phyloP scores from a whole-genome alignment of 2,888 invertebrate species.

The Epinotia ramella region DNA sequence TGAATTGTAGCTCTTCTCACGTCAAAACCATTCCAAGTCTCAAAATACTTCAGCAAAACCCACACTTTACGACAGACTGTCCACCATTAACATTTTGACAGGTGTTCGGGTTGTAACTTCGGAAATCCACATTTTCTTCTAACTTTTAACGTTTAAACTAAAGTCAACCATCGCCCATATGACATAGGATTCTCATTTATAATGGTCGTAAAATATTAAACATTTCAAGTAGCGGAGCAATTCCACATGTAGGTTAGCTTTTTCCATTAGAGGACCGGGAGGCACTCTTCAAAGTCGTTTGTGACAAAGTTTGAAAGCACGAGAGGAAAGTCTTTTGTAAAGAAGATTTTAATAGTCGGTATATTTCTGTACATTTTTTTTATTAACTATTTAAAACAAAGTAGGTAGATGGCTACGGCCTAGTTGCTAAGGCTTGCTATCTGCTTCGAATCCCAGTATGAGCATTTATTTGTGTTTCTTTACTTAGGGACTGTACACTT shows the following conservation, averaged over 20 bases:
- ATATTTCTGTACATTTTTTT: too few relatives aligned
- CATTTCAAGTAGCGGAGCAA: neutral
- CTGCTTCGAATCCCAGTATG: too few relatives aligned
- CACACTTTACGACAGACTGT: neutral
- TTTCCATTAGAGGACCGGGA: neutral
- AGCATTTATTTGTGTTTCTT: too few relatives aligned
- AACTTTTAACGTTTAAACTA: neutral
- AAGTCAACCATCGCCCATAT: neutral
- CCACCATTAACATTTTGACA: neutral
- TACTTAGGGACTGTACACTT: too few relatives aligned
- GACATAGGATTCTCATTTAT: neutral
- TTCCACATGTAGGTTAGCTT: conserved; percentile 10
- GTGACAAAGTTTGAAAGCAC: neutral
- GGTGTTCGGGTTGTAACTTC: neutral
- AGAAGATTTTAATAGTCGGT: neutral
- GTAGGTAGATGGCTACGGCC: too few relatives aligned
- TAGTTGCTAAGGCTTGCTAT: too few relatives aligned
- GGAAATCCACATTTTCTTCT: neutral
- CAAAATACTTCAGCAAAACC: neutral
- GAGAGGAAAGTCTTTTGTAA: neutral
- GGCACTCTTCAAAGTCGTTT: conserved; percentile 9
- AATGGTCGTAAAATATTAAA: neutral
- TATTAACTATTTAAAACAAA: too few relatives aligned
- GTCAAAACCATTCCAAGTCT: neutral
- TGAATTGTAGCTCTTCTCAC: neutral